Evolutionary conservation across 2,113 vertebrate species (phyloP).

Genomic region (Acrocephalus arundinaceus): DNA sequence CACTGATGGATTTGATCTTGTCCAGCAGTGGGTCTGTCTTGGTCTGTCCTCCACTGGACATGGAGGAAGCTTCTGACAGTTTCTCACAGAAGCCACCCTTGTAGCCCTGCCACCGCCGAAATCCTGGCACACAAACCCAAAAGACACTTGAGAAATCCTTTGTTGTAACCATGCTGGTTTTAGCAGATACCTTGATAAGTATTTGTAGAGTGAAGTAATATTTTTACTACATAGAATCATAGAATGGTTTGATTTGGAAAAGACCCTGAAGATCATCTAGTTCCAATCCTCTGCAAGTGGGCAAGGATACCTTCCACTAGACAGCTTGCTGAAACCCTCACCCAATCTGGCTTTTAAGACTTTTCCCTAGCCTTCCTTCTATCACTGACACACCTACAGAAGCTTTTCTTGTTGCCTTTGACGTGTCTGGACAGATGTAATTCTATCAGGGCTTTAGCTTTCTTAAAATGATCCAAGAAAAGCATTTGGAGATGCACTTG

Average conservation of each 20-base stretch:
- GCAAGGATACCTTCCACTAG: neutral
- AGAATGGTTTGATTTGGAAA: neutral
- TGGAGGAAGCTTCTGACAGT: neutral
- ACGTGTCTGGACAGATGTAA: neutral
- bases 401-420: neutral
- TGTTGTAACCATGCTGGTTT: neutral
- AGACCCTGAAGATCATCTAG: neutral
- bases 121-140: rapidly evolving
- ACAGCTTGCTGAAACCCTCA: neutral
- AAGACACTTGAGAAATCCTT: neutral
- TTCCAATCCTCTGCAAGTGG: neutral
- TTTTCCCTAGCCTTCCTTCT: neutral
- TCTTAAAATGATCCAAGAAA: neutral
- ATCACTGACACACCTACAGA: neutral
- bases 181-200: neutral
- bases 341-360: neutral
- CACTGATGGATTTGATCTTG: neutral
- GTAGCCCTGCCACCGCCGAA: neutral
- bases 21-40: neutral
- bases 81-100: neutral
- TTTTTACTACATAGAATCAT: neutral
- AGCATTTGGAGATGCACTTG: neutral
- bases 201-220: neutral
- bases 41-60: too few relatives aligned
- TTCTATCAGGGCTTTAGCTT: neutral